Evolutionary conservation across 2,797 vertebrate species (phyloP).

Genomic region (Balearica regulorum): DNA sequence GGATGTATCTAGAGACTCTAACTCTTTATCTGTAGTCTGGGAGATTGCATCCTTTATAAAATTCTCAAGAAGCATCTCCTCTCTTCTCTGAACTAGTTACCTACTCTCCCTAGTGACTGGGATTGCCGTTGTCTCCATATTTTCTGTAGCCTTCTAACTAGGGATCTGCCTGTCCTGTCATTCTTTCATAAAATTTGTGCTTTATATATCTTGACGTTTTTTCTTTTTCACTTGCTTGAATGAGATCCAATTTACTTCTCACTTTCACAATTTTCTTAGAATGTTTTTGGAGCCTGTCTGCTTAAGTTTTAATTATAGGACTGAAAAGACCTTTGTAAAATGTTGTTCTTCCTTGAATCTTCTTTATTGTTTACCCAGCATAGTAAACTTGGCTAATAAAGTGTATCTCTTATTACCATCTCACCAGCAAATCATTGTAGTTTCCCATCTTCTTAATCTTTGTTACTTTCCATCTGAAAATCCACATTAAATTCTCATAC

Average conservation of each 20-base stretch:
- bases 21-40: background rate
- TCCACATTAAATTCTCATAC: background rate
- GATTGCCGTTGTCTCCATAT: background rate
- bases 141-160: conserved; percentile 20
- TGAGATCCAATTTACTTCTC: conserved; percentile 17
- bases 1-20: background rate
- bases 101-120: background rate
- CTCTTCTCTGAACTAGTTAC: background rate
- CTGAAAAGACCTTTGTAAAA: conserved; percentile 32
- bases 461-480: background rate
- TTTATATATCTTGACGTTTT: background rate
- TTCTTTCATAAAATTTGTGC: background rate
- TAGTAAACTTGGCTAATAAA: conserved; percentile 26
- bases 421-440: background rate
- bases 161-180: conserved; percentile 3
- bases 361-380: background rate
- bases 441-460: background rate
- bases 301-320: conserved; percentile 44
- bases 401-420: background rate
- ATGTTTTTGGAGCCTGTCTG: conserved; percentile 19
- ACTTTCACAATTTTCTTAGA: background rate
- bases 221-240: conserved; percentile 22
- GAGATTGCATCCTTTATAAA: background rate
- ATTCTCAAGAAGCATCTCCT: background rate
- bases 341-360: background rate